phyloP scores from a whole-genome alignment of 2,113 vertebrate species.

The Heloderma charlesbogerti region DNA sequence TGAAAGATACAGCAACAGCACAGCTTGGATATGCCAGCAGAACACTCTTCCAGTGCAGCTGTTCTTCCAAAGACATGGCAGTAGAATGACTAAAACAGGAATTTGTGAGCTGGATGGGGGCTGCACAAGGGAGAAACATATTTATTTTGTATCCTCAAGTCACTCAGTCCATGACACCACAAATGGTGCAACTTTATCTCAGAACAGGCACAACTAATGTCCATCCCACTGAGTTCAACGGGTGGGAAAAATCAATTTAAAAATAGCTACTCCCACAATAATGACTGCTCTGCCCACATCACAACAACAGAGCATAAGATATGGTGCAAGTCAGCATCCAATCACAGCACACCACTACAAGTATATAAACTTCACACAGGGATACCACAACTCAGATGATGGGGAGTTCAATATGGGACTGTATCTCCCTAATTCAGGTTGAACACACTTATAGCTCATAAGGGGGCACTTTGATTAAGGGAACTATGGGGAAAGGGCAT shows the following conservation, averaged over 20 bases:
- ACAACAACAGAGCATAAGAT: neutral
- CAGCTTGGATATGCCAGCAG: neutral
- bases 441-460: too few species aligned
- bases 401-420: neutral
- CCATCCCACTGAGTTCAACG: too few species aligned
- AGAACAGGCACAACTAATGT: too few species aligned
- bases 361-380: neutral
- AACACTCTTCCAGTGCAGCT: neutral
- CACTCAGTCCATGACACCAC: too few species aligned
- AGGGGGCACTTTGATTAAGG: too few species aligned
- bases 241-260: neutral
- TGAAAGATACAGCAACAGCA: neutral
- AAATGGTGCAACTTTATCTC: too few species aligned
- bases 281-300: too few species aligned
- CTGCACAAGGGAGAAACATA: too few species aligned
- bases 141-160: too few species aligned
- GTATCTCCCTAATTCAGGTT: neutral
- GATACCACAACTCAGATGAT: neutral
- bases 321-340: neutral
- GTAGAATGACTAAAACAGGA: neutral
- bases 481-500: too few species aligned
- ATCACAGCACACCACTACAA: neutral
- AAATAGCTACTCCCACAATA: too few species aligned
- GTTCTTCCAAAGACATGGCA: neutral
- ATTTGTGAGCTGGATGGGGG: too few species aligned